phyloP scores from a whole-genome alignment of 2,888 invertebrate species.

The Chymomyza caudatula region DNA sequence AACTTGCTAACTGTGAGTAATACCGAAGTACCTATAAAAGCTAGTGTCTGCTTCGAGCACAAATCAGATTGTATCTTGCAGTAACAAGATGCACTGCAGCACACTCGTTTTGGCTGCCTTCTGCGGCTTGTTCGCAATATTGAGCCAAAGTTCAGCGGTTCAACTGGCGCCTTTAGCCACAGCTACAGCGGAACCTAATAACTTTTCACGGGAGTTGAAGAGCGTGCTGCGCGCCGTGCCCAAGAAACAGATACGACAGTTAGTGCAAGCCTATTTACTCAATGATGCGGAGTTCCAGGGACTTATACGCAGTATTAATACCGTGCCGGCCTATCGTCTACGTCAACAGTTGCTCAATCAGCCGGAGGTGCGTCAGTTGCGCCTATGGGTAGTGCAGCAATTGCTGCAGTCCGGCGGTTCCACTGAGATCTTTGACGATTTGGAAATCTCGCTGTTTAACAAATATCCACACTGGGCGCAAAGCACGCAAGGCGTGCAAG shows the following conservation, averaged over 20 bases:
- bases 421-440: constrained; percentile 56
- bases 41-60: neutral
- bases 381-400: constrained; percentile 61
- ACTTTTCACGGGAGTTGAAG: constrained; percentile 49
- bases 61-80: neutral
- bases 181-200: constrained; percentile 18
- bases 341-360: constrained; percentile 57
- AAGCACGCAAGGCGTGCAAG: constrained; percentile 61
- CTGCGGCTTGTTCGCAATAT: constrained; percentile 6
- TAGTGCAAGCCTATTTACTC: constrained; percentile 64
- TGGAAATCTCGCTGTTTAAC: constrained; percentile 63
- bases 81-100: constrained; percentile 36
- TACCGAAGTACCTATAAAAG: neutral
- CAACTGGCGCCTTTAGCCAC: neutral
- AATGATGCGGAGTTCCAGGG: constrained; percentile 71
- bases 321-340: constrained; percentile 50
- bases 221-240: constrained; percentile 55
- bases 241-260: constrained; percentile 41
- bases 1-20: constrained; percentile 6
- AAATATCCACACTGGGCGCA: constrained; percentile 57
- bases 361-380: constrained; percentile 67
- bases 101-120: constrained; percentile 25
- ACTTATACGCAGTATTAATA: constrained; percentile 65
- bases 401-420: constrained; percentile 53
- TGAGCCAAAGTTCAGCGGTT: constrained; percentile 3